phyloP scores from a whole-genome alignment of 2,797 vertebrate genomes.

The Vespertilio murinus region DNA sequence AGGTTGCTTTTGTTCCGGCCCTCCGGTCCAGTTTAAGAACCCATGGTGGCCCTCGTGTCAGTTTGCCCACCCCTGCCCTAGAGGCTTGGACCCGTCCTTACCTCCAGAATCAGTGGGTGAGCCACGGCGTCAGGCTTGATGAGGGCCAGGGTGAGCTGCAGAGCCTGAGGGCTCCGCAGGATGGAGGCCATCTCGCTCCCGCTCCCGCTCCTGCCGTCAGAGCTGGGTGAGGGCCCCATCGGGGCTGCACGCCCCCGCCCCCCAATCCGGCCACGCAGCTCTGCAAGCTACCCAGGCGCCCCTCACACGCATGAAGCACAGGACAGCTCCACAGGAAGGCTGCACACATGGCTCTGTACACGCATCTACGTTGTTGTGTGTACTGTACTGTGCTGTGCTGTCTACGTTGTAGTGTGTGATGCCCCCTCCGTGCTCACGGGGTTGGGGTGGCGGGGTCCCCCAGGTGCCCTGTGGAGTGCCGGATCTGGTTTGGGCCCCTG shows the following conservation, averaged over 20 bases:
- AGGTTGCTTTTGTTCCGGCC: no score
- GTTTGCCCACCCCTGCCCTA: no score
- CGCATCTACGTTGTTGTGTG: no score
- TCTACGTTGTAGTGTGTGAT: no score
- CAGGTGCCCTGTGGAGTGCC: neutral
- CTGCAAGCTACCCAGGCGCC: neutral
- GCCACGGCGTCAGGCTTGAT: slow-evolving; percentile 95
- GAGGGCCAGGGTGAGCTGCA: slow-evolving; percentile 95
- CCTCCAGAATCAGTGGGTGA: slow-evolving; percentile 92
- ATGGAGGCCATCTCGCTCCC: slow-evolving; percentile 16
- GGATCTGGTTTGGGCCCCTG: neutral
- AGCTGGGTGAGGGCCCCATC: neutral
- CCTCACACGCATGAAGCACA: neutral
- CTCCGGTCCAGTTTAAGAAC: no score
- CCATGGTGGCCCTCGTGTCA: no score
- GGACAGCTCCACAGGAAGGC: no score
- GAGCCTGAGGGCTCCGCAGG: slow-evolving; percentile 69
- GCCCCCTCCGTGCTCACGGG: no score
- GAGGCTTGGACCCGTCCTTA: slow-evolving; percentile 71
- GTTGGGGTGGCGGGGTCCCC: neutral
- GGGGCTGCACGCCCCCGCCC: neutral
- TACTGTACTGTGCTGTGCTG: no score
- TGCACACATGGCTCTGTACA: no score
- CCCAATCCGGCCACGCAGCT: neutral
- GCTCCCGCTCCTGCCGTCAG: slow-evolving; percentile 3